Evolutionary conservation across 2,113 vertebrate species (phyloP).

Genomic region (Phycodurus eques): DNA sequence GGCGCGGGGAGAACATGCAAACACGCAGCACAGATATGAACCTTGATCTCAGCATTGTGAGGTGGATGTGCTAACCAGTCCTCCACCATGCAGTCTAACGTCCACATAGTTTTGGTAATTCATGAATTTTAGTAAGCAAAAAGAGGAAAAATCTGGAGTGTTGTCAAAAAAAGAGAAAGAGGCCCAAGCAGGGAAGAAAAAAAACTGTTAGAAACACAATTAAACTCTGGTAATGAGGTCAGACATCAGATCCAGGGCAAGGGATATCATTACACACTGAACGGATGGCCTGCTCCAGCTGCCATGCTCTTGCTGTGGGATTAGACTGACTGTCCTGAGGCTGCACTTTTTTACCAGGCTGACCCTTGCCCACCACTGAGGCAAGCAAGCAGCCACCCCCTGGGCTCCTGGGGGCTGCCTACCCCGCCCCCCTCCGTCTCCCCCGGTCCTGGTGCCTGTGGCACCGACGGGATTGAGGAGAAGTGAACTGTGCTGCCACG

Average conservation of each 20-base stretch:
- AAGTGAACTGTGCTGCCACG: constrained; percentile 70
- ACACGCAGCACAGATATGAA: too few relatives aligned
- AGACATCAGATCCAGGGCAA: constrained; percentile 94
- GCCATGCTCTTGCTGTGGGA: constrained; percentile 79
- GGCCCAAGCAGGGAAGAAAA: constrained; percentile 83
- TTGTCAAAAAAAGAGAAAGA: constrained; percentile 87
- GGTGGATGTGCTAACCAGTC: too few relatives aligned
- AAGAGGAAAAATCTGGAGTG: constrained; percentile 82
- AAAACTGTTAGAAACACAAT: constrained; percentile 97
- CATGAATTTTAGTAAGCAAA: constrained; percentile 83
- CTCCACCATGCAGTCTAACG: constrained; percentile 43
- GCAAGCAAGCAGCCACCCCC: constrained; percentile 50
- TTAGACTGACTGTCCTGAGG: constrained; percentile 70
- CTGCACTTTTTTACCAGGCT: constrained; percentile 62
- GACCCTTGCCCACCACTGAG: constrained; percentile 64
- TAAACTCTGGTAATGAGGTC: constrained; percentile 99
- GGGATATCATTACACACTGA: constrained; percentile 94
- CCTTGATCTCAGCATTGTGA: too few relatives aligned
- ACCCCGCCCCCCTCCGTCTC: constrained; percentile 39
- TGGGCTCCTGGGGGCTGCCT: constrained; percentile 46
- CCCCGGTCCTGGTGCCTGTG: constrained; percentile 61
- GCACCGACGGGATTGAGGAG: constrained; percentile 63
- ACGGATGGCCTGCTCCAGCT: constrained; percentile 81
- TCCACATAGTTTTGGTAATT: constrained; percentile 75
- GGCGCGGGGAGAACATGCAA: too few relatives aligned